Base-by-base conservation (phyloP, 2,797 vertebrate species). In the Crenuchus spilurus region DNA sequence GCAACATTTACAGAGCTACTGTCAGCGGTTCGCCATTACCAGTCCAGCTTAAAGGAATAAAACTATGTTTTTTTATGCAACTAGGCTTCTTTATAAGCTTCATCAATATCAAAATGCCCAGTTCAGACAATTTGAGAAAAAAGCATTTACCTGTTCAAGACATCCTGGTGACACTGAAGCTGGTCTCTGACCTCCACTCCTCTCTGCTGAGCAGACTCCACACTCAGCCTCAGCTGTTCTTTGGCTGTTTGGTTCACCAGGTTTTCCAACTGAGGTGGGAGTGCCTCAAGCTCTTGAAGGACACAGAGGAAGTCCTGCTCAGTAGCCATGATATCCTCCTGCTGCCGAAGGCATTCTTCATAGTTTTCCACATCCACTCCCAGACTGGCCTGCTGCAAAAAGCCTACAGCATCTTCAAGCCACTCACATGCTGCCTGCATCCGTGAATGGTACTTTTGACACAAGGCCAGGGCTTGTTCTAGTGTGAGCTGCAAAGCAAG, bases 281-380 rank as follows among this genome's bases (percentile, higher is more conserved):
- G 87, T 0, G 35, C 31, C 66, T 92, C 92, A 69, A 99, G 85
- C 62, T 95, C 96, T 61, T 93, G 89, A 76, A 99, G 64, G 67
- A 95, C 84, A 42, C 82, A 77, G 48, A 84, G 90, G 70, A 99
- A 95, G 82, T 97, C 94, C 77, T 88, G 93, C 85, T 98, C 93
- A 6, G 95, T 94, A 55, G 88, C 91, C 88, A 98, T 93, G 87
- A 98, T 97, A 41, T 97, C 95, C 1, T 66, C 72, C 57, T 96
- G 96, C 75, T 92, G 94, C 74, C 88, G 91, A 42, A 98, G 90
- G 81, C 91, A 95, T 78, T 98, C 97, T 84, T 98, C 96, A 0
- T 94, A 94, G 72, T 94, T 96, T 81, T 99, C 98, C 67, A 96
- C 94, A 3, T 99, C 96, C 11, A 99, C 92, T 5, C 98, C 97